Conservation (phyloP, 2,888 invertebrate genomes). For the Acleris literana region DNA sequence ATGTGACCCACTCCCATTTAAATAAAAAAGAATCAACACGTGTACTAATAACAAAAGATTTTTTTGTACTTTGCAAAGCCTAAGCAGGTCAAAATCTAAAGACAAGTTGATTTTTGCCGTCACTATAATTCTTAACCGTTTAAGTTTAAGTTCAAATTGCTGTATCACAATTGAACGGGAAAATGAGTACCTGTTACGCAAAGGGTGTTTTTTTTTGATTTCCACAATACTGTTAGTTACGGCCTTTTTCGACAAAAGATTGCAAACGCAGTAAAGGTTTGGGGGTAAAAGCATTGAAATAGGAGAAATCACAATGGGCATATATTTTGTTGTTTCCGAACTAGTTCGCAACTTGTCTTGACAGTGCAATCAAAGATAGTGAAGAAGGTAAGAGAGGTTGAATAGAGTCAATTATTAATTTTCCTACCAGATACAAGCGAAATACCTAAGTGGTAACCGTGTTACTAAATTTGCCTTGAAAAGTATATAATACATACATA, state of each 20-base stretch:
- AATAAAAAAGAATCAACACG: slow-evolving; percentile 47
- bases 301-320: not conserved
- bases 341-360: too few relatives aligned
- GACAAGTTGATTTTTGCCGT: slow-evolving; percentile 40
- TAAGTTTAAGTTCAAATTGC: slow-evolving; percentile 6
- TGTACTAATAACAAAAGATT: slow-evolving; percentile 51
- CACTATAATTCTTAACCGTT: slow-evolving; percentile 8
- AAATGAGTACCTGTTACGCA: slow-evolving; percentile 59
- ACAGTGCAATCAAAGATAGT: too few relatives aligned
- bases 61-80: slow-evolving; percentile 46
- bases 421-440: too few relatives aligned
- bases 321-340: too few relatives aligned
- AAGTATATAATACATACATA: too few relatives aligned
- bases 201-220: slow-evolving; percentile 45
- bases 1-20: slow-evolving; percentile 23
- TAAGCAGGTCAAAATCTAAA: slow-evolving; percentile 49
- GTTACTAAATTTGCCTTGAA: too few relatives aligned
- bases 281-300: slow-evolving; percentile 2
- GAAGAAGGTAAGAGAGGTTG: too few relatives aligned
- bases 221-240: slow-evolving; percentile 20
- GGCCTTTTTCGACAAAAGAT: not conserved
- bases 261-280: not conserved
- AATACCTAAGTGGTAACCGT: too few relatives aligned
- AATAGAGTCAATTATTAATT: too few relatives aligned
- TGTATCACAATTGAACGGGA: slow-evolving; percentile 21